Conservation (phyloP, 2,797 vertebrate genomes). For the Potorous gilbertii region DNA sequence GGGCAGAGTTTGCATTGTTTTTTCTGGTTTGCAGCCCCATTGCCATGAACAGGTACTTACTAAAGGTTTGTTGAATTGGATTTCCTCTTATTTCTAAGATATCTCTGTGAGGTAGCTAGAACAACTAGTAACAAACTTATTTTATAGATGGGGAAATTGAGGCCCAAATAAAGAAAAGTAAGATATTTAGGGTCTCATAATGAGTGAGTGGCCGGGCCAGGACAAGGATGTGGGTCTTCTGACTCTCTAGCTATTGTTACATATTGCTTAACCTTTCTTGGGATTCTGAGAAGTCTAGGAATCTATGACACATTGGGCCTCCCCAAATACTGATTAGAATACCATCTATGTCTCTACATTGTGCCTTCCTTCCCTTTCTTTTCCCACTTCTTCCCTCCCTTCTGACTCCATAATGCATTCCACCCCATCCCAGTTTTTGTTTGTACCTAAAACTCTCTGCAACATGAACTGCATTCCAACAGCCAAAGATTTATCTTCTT, state of each 20-base stretch:
- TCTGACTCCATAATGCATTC: background rate
- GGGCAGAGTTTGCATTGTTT: background rate
- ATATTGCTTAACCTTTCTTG: background rate
- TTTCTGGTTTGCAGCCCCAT: background rate
- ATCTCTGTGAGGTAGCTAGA: background rate
- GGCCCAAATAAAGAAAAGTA: background rate
- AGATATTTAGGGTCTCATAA: background rate
- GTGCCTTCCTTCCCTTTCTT: background rate
- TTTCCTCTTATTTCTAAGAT: background rate
- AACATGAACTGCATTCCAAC: conserved; percentile 97
- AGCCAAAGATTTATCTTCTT: conserved; percentile 93
- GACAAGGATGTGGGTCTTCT: background rate
- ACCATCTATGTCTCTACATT: background rate
- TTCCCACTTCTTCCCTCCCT: background rate
- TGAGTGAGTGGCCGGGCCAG: background rate
- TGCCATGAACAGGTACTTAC: background rate
- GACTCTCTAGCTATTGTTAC: background rate
- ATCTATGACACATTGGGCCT: background rate
- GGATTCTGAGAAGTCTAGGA: background rate
- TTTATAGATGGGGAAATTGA: background rate
- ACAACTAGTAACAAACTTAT: background rate
- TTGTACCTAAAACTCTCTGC: conserved; percentile 92
- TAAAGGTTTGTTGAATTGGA: background rate
- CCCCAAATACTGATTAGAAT: background rate
- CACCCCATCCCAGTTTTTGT: background rate